phyloP scores from a whole-genome alignment of 1,140 invertebrate genomes.

The Hesperophylax magnus region DNA sequence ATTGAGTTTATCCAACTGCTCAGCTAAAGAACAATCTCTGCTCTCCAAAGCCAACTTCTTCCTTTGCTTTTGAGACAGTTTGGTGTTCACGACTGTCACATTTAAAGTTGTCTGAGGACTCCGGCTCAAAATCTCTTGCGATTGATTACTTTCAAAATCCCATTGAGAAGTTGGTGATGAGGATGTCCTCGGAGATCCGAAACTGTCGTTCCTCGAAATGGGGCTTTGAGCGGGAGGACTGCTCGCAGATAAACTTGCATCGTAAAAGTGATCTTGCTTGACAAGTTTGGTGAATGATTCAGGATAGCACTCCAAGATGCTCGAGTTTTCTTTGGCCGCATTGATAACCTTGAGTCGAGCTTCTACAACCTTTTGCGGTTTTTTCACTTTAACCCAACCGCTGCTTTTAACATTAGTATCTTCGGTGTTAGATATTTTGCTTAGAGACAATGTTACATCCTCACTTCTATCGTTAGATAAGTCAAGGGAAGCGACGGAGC shows the following conservation, averaged over 20 bases:
- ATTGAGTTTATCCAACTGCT: constrained; percentile 62
- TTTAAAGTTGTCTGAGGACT: constrained; percentile 62
- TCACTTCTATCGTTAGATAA: constrained; percentile 63
- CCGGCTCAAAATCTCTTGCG: constrained; percentile 52
- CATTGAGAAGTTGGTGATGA: constrained; percentile 60
- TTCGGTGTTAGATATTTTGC: constrained; percentile 63
- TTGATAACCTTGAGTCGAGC: constrained; percentile 69
- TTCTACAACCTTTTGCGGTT: constrained; percentile 67
- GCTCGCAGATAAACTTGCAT: constrained; percentile 59
- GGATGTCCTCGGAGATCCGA: constrained; percentile 59
- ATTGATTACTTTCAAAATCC: constrained; percentile 55
- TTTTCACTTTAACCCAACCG: constrained; percentile 67
- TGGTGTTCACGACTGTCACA: constrained; percentile 67
- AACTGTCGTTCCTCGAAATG: constrained; percentile 53
- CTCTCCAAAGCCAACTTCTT: constrained; percentile 69
- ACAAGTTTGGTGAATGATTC: constrained; percentile 65
- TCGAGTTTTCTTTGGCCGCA: constrained; percentile 63
- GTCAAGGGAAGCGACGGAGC: constrained; percentile 66
- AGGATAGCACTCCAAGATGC: constrained; percentile 62
- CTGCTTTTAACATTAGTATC: constrained; percentile 60
- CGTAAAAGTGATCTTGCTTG: constrained; percentile 59
- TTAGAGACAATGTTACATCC: constrained; percentile 66
- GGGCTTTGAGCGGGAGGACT: constrained; percentile 57
- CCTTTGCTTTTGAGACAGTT: constrained; percentile 75
- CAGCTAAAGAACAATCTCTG: constrained; percentile 54